phyloP scores from a whole-genome alignment of 2,113 vertebrate species.

The Tragelaphus strepsiceros region DNA sequence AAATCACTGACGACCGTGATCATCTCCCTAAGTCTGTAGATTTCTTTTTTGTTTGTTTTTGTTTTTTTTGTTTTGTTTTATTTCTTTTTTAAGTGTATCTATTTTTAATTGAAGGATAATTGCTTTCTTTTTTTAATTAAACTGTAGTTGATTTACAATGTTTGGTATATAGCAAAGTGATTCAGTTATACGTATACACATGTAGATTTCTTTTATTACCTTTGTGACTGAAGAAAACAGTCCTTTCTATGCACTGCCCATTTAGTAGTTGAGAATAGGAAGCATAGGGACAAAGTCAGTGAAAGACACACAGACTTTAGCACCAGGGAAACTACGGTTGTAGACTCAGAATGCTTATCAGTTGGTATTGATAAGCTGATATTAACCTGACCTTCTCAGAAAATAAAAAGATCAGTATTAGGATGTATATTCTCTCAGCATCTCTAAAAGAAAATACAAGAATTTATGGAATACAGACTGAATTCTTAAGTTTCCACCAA shows the following conservation, averaged over 20 bases:
- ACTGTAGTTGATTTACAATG: background rate
- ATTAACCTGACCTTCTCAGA: background rate
- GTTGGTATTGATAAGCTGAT: background rate
- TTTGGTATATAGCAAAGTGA: background rate
- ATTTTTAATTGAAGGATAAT: background rate
- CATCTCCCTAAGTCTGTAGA: background rate
- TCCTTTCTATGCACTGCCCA: background rate
- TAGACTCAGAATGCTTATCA: background rate
- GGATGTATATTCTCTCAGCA: background rate
- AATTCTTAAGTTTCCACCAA: background rate
- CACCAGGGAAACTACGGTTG: background rate
- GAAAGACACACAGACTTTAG: background rate
- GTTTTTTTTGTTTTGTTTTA: background rate
- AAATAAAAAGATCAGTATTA: background rate
- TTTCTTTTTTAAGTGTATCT: background rate
- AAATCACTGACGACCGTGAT: background rate
- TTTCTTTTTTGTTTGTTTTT: background rate
- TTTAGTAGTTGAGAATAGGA: background rate
- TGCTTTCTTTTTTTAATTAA: background rate
- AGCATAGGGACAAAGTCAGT: background rate
- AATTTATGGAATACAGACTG: background rate
- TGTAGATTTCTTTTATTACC: background rate
- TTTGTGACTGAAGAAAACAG: background rate
- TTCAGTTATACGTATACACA: background rate
- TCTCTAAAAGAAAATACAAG: background rate